These are phyloP conservation scores for Orussus abietinus DNA, from an alignment of 1,140 invertebrate species.

Conservation along the genomic window DNA sequence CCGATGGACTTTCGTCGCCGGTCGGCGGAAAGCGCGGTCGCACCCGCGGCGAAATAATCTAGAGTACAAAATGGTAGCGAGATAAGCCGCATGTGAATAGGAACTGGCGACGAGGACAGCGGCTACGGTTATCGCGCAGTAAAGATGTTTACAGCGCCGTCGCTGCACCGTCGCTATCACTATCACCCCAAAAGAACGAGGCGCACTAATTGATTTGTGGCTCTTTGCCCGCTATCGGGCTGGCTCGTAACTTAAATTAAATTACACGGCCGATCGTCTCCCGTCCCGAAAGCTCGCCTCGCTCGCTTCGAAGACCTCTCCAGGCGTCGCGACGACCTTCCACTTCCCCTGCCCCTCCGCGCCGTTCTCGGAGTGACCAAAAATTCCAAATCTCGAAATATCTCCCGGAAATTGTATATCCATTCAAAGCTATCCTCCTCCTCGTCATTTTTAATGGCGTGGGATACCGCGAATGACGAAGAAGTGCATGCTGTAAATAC, in stretches of 20 bases:
- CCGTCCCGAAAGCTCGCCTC: constrained; percentile 21
- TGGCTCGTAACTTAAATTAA: constrained; percentile 47
- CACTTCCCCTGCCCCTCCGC: too few relatives aligned
- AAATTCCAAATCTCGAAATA: too few relatives aligned
- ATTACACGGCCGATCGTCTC: constrained; percentile 34
- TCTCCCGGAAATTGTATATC: too few relatives aligned
- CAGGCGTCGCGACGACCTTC: too few relatives aligned
- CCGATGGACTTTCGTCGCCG: background rate
- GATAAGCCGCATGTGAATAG: constrained; percentile 23
- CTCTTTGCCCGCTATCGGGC: constrained; percentile 32
- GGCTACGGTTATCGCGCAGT: constrained; percentile 42
- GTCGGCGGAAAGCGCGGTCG: too few relatives aligned
- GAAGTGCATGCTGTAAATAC: too few relatives aligned
- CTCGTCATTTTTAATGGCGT: too few relatives aligned
- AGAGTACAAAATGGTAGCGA: constrained; percentile 37
- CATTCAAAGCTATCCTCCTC: too few relatives aligned
- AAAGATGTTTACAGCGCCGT: constrained; percentile 49
- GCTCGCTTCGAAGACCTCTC: too few relatives aligned
- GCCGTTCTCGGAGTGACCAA: too few relatives aligned
- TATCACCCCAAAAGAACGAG: constrained; percentile 36
- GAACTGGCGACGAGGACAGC: constrained; percentile 2
- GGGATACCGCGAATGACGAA: too few relatives aligned
- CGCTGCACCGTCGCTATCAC: constrained; percentile 37
- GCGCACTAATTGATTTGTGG: constrained; percentile 49
- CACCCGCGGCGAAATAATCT: constrained; percentile 40